phyloP scores from a whole-genome alignment of 2,113 vertebrate species.

The Eira barbara region DNA sequence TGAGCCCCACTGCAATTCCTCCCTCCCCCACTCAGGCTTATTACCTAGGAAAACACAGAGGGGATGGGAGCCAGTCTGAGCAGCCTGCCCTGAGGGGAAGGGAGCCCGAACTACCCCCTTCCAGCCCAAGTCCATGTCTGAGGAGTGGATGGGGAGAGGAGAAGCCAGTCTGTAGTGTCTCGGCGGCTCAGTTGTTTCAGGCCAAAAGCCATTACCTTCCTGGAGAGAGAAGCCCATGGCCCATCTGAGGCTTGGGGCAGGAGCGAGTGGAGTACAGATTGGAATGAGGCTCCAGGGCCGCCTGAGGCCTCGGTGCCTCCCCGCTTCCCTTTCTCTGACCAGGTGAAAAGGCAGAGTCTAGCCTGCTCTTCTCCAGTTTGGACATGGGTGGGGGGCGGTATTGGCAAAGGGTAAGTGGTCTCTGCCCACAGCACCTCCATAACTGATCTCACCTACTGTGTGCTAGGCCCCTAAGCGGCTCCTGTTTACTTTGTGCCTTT shows the following conservation, averaged over 20 bases:
- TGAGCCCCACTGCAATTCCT: background rate
- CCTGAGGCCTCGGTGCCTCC: background rate
- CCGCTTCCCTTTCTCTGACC: background rate
- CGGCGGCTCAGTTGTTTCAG: conserved; percentile 68
- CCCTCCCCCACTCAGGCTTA: background rate
- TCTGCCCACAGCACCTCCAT: background rate
- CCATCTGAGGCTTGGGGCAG: conserved; percentile 65
- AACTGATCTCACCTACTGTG: conserved; percentile 42
- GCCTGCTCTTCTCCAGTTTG: background rate
- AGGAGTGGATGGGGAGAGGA: background rate
- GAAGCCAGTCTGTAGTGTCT: background rate
- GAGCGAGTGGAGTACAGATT: background rate
- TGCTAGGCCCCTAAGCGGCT: background rate
- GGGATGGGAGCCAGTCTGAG: background rate
- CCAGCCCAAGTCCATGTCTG: background rate
- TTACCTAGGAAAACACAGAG: background rate
- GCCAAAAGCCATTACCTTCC: conserved; percentile 73
- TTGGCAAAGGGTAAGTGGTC: background rate
- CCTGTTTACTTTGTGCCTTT: conserved; percentile 36
- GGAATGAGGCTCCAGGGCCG: background rate
- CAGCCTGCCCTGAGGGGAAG: conserved; percentile 62
- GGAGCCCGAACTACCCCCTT: background rate
- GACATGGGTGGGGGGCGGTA: background rate
- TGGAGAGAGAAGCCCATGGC: conserved; percentile 42
- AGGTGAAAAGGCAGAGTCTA: background rate